Evolutionary conservation across 2,113 vertebrate species (phyloP), one percentile per base, ranked within the genome.

Genomic region (Pelobates fuscus): DNA sequence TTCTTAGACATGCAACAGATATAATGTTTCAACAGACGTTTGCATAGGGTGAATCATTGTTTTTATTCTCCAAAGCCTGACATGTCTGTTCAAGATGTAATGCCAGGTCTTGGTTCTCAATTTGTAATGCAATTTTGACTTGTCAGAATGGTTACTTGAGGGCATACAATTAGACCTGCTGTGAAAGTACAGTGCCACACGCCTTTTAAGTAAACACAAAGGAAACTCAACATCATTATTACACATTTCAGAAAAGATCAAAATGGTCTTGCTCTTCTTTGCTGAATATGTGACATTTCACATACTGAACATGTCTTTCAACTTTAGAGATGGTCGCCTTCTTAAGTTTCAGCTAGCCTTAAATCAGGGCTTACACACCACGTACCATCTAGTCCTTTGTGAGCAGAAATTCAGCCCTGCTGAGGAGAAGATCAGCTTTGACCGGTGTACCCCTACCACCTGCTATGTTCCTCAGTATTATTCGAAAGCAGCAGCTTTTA

Each of bases 11-110:
- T 23, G 21, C 21, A 21, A 55, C 21, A 55, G 12, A 17, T 3
- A 23, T 21, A 21, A 55, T 18, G 52, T 21, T 21, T 55, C 20
- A 20, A 23, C 5, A 15, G 20, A 23, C 20, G 21, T 23, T 55
- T 55, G 20, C 20, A 21, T 55, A 55, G 21, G 52, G 20, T 55
- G 52, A 55, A 21, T 55, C 52, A 55, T 55, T 55, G 52, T 55
- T 55, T 55, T 55, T 21, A 6, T 2, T 23, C 5, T 55, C 5
- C 20, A 17, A 8, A 5, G 7, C n/a, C 1, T 55, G 52, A 55
- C 52, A 21, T 55, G 52, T 23, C 52, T 55, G 52, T 55, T 55
- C n/a, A 55, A 21, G 20, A 4, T 55, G 21, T 8, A 55, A 55
- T 23, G 21, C 52, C 52, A 55, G 7, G 11, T 10, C 52, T 21